Evolutionary conservation across 2,888 invertebrate genomes (phyloP).

Genomic region (Caenorhabditis sp.): DNA sequence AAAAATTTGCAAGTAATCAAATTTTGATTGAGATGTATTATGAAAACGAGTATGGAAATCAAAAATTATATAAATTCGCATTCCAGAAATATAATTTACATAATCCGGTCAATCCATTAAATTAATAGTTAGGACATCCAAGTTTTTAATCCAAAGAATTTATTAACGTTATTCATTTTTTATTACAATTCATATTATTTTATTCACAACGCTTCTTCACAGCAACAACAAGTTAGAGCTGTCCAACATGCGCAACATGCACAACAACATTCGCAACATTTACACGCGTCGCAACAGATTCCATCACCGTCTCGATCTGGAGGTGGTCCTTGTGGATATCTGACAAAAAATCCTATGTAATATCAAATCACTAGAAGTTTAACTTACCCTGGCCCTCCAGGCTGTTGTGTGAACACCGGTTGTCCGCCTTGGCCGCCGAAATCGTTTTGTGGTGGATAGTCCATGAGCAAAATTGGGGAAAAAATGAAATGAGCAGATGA

Average conservation of each 20-base stretch:
- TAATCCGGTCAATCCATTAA: no score
- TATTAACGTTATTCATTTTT: no score
- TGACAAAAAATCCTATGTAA: neutral
- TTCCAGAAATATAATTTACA: no score
- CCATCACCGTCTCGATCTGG: neutral
- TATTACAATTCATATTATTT: no score
- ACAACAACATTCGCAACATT: neutral
- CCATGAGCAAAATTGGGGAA: neutral
- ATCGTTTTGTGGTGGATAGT: neutral
- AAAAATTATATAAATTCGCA: no score
- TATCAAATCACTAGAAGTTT: neutral
- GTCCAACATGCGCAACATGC: neutral
- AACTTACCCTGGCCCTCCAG: neutral
- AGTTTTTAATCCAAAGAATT: no score
- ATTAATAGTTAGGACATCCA: no score
- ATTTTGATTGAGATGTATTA: no score
- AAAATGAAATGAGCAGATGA: no score
- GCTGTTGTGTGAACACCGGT: neutral
- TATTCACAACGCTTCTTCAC: neutral
- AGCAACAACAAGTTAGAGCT: neutral
- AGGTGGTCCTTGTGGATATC: neutral
- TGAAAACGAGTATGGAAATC: no score
- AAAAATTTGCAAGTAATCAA: no score
- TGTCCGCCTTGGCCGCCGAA: neutral
- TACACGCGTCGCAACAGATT: neutral